These are phyloP conservation scores for Dasyornis broadbenti DNA, from an alignment of 2,113 vertebrate species.

Conservation along the genomic window DNA sequence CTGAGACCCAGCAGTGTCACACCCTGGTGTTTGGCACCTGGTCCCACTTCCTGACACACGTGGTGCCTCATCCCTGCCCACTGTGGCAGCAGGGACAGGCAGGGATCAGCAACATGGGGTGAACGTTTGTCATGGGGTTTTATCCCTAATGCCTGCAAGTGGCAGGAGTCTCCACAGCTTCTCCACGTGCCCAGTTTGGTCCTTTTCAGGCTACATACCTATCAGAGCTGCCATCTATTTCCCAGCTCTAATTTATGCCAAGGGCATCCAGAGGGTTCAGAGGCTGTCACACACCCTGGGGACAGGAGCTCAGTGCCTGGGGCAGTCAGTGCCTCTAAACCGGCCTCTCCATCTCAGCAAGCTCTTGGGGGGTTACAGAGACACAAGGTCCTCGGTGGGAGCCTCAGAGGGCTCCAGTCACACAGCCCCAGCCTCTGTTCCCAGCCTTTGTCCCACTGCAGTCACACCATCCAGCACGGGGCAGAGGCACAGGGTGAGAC, in stretches of 20 bases:
- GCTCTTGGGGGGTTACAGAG: not conserved
- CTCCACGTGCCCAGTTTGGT: not conserved
- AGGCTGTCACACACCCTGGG: not conserved
- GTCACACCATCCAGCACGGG: not conserved
- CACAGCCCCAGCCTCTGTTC: rapidly evolving
- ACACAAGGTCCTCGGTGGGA: rapidly evolving
- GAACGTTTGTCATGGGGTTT: not conserved
- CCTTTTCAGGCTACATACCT: not conserved
- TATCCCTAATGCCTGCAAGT: not conserved
- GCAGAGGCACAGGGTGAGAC: rapidly evolving
- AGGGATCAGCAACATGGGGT: not conserved
- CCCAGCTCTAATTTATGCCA: not conserved
- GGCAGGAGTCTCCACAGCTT: not conserved
- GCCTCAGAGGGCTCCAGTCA: not conserved
- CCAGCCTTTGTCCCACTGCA: rapidly evolving
- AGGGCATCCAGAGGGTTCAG: not conserved
- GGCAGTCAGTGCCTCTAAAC: not conserved
- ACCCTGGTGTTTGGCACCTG: not conserved
- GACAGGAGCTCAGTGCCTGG: not conserved
- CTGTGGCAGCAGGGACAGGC: not conserved
- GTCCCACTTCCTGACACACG: not conserved
- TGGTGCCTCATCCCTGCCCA: not conserved
- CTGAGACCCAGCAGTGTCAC: not conserved
- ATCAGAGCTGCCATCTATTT: not conserved
- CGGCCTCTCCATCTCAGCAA: not conserved